Evolutionary conservation across 2,113 vertebrate genomes (phyloP).

Genomic region (Bothrops jararaca): DNA sequence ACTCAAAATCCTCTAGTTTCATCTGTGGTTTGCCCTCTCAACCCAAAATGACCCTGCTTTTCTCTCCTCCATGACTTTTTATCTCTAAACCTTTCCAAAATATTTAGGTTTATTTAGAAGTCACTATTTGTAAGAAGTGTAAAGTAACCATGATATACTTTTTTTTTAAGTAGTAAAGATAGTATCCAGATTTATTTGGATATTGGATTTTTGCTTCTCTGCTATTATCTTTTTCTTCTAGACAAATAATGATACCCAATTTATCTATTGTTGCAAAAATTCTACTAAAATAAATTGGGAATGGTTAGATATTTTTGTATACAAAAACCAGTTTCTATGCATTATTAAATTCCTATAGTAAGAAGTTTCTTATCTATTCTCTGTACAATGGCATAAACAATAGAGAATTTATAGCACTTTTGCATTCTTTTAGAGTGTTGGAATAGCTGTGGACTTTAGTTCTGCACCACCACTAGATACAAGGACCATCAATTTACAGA

Average conservation of each 20-base stretch:
- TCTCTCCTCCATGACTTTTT: neutral
- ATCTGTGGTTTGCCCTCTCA: neutral
- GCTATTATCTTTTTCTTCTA: too few relatives aligned
- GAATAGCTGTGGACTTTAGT: too few relatives aligned
- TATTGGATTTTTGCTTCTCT: neutral
- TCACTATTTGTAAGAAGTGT: neutral
- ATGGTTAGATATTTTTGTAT: neutral
- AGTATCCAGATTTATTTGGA: neutral
- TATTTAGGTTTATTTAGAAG: neutral
- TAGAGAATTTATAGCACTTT: neutral
- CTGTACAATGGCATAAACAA: neutral
- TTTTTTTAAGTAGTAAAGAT: neutral
- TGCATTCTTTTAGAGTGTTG: neutral
- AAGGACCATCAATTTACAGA: too few relatives aligned
- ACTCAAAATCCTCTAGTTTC: conserved; percentile 45
- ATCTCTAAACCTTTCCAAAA: neutral
- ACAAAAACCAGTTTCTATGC: neutral
- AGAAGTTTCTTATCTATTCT: neutral
- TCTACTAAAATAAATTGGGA: neutral
- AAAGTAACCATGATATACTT: neutral
- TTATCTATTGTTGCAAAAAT: neutral
- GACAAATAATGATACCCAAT: neutral
- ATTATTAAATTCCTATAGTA: neutral
- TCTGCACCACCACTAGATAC: too few relatives aligned
- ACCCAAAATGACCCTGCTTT: neutral